Conservation (phyloP, 2,113 vertebrate genomes). For the Poecile atricapillus region DNA sequence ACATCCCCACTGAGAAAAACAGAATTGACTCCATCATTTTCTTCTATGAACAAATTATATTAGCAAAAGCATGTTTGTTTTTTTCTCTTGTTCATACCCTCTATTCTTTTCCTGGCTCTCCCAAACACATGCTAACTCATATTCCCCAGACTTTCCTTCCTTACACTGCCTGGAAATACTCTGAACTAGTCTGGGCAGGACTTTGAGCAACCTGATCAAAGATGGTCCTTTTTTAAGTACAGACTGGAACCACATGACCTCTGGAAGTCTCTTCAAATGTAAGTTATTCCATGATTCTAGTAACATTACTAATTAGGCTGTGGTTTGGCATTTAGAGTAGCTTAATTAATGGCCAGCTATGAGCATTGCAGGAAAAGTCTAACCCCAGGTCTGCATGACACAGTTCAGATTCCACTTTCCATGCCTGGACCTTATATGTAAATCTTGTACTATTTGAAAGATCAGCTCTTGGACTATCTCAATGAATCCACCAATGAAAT, state of each 20-base stretch:
- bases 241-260: background rate
- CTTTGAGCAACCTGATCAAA: background rate
- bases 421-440: background rate
- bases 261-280: background rate
- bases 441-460: background rate
- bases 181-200: background rate
- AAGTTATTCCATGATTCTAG: background rate
- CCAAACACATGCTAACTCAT: background rate
- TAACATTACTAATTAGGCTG: background rate
- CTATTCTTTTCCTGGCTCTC: background rate
- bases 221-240: background rate
- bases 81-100: background rate
- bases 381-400: background rate
- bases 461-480: background rate
- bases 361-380: background rate
- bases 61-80: background rate
- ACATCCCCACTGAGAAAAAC: background rate
- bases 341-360: background rate
- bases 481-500: background rate
- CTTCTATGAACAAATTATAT: background rate
- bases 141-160: background rate
- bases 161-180: background rate
- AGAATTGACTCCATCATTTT: background rate
- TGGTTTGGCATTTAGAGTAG: background rate
- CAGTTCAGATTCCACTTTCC: background rate